A percentile compares a stretch with the other conserved stretches of the same genome.
phyloP scores from a whole-genome alignment of 2,888 invertebrate species.

The Agrochola litura region DNA sequence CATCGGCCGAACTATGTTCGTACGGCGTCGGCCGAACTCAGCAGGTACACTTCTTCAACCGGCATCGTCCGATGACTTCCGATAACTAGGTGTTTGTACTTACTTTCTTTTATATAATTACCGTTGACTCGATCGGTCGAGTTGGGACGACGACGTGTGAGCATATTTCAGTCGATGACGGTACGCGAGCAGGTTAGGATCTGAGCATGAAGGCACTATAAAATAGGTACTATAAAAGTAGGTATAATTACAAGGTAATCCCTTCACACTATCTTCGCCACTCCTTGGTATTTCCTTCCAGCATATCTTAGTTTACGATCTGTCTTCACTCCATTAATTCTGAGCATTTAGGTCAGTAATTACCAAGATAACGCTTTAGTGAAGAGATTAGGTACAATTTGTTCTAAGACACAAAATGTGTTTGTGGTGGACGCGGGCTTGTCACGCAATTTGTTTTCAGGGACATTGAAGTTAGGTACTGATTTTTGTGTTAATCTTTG shows the following conservation, averaged over 20 bases:
- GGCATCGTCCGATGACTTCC: too few species aligned
- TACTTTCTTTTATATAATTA: too few species aligned
- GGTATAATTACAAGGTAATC: neutral
- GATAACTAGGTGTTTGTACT: too few species aligned
- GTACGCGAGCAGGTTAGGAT: too few species aligned
- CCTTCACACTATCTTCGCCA: slow-evolving; percentile 14
- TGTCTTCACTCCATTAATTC: slow-evolving; percentile 62
- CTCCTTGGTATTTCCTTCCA: slow-evolving; percentile 24
- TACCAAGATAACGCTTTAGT: slow-evolving; percentile 53
- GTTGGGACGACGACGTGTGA: too few species aligned
- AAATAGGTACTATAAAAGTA: neutral
- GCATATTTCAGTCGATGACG: too few species aligned
- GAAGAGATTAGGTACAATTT: slow-evolving; percentile 49
- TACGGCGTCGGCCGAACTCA: too few species aligned
- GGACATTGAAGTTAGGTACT: neutral
- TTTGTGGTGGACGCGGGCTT: slow-evolving; percentile 15
- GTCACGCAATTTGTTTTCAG: slow-evolving; percentile 38
- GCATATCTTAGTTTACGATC: slow-evolving; percentile 56
- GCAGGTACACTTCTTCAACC: too few species aligned
- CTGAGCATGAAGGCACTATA: neutral
- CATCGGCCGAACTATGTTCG: too few species aligned
- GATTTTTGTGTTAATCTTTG: neutral
- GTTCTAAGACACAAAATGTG: slow-evolving; percentile 37
- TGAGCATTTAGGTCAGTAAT: slow-evolving; percentile 59
- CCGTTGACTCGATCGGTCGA: too few species aligned